Evolutionary conservation across 1,140 invertebrate genomes (phyloP).

Genomic region (Maniola jurtina): DNA sequence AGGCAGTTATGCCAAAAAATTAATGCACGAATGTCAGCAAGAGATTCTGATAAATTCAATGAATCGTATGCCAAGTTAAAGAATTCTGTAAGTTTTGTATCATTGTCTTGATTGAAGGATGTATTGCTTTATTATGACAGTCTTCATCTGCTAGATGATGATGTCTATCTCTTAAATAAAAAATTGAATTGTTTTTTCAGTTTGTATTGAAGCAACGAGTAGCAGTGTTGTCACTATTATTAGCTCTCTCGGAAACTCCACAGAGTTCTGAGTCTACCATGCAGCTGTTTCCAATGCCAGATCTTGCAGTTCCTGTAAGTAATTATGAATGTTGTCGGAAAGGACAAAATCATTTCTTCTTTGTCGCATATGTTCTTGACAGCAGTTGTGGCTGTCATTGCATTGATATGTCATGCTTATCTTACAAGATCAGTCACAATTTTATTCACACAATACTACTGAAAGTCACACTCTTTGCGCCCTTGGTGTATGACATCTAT

Average conservation of each 20-base stretch:
- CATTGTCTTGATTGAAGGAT: not conserved
- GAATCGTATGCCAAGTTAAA: slow-evolving; percentile 73
- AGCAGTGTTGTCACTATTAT: slow-evolving; percentile 54
- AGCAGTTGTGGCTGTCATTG: too few relatives aligned
- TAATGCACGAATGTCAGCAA: slow-evolving; percentile 51
- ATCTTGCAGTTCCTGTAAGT: slow-evolving; percentile 52
- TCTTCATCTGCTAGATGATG: too few relatives aligned
- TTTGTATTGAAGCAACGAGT: slow-evolving; percentile 66
- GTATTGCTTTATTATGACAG: too few relatives aligned
- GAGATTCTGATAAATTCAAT: slow-evolving; percentile 72
- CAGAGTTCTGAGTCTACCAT: slow-evolving; percentile 55
- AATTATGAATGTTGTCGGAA: not conserved
- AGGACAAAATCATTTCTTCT: too few relatives aligned
- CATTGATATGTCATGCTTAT: too few relatives aligned
- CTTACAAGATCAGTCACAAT: too few relatives aligned
- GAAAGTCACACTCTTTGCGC: too few relatives aligned
- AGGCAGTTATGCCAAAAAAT: slow-evolving; percentile 70
- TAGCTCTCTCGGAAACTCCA: slow-evolving; percentile 56
- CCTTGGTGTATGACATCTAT: too few relatives aligned
- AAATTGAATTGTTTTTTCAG: slow-evolving; percentile 41
- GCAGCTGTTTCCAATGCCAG: slow-evolving; percentile 61
- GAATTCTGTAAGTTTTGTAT: slow-evolving; percentile 56
- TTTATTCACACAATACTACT: too few relatives aligned
- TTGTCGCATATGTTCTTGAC: too few relatives aligned
- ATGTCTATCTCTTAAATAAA: not conserved